These are phyloP conservation scores for Chaitophorus viminalis DNA, from an alignment of 2,888 invertebrate genomes.

Conservation along the genomic window DNA sequence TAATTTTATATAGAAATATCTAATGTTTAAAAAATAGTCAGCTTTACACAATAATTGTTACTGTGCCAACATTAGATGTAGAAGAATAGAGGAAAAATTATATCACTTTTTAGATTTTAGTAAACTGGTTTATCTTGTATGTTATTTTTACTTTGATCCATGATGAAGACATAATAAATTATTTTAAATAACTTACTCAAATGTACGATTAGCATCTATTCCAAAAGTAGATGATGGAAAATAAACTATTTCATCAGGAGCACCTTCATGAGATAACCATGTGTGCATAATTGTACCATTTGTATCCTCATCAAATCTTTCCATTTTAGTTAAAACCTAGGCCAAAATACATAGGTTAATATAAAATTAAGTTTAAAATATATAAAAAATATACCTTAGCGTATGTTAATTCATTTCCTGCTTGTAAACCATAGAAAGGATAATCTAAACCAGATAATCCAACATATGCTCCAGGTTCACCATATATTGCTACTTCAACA, in stretches of 20 bases:
- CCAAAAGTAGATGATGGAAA: constrained; percentile 92
- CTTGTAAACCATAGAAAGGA: constrained; percentile 91
- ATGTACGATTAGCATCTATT: constrained; percentile 92
- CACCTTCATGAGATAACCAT: constrained; percentile 86
- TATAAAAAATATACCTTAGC: constrained; percentile 73
- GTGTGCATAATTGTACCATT: constrained; percentile 85
- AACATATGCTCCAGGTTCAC: constrained; percentile 94
- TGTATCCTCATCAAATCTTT: constrained; percentile 84
- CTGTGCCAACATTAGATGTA: too few species aligned
- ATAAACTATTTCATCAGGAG: constrained; percentile 85
- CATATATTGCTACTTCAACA: constrained; percentile 92
- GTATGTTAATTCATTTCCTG: constrained; percentile 89
- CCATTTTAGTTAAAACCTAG: constrained; percentile 85
- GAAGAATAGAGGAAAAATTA: too few species aligned
- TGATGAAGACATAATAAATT: neutral
- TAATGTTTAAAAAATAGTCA: too few species aligned
- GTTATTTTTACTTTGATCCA: neutral
- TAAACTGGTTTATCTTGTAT: neutral
- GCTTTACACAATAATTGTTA: too few species aligned
- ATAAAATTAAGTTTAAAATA: neutral
- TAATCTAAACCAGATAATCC: constrained; percentile 90
- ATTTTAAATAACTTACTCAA: constrained; percentile 73
- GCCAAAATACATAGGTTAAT: constrained; percentile 54
- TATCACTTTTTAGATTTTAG: neutral
- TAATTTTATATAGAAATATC: too few species aligned